Evolutionary conservation across 2,888 invertebrate genomes (phyloP).

Genomic region (Myopa testacea): DNA sequence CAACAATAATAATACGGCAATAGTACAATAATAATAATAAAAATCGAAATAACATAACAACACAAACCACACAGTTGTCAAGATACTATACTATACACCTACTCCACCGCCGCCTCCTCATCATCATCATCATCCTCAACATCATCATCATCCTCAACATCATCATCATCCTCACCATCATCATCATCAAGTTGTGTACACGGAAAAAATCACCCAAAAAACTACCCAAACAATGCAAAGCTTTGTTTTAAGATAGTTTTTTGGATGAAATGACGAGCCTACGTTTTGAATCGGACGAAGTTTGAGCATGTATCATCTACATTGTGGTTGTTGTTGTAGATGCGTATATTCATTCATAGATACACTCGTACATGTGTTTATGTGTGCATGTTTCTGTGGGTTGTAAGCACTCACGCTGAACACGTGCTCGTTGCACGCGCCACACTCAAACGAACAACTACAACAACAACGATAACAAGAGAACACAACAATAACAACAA

Average conservation of each 20-base stretch:
- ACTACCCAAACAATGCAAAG: slow-evolving; percentile 17
- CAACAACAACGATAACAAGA: neutral
- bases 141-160: neutral
- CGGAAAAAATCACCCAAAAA: neutral
- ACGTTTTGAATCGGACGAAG: too few species aligned
- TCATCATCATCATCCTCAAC: too few species aligned
- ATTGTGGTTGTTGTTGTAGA: neutral
- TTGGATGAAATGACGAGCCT: neutral
- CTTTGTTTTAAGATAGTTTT: slow-evolving; percentile 15
- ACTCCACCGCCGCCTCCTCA: too few species aligned
- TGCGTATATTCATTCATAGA: neutral
- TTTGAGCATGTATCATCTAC: too few species aligned
- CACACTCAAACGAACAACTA: neutral
- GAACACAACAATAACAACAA: neutral
- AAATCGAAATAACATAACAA: slow-evolving; percentile 11
- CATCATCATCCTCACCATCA: too few species aligned
- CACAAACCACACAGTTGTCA: neutral
- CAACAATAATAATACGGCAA: neutral
- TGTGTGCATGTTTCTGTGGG: neutral
- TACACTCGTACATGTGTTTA: neutral
- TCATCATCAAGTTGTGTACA: neutral
- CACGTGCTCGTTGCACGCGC: slow-evolving; percentile 27
- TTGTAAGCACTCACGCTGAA: neutral
- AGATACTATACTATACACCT: too few species aligned
- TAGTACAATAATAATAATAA: neutral